Evolutionary conservation across 2,797 vertebrate genomes (phyloP).

Genomic region (Girardinus metallicus): DNA sequence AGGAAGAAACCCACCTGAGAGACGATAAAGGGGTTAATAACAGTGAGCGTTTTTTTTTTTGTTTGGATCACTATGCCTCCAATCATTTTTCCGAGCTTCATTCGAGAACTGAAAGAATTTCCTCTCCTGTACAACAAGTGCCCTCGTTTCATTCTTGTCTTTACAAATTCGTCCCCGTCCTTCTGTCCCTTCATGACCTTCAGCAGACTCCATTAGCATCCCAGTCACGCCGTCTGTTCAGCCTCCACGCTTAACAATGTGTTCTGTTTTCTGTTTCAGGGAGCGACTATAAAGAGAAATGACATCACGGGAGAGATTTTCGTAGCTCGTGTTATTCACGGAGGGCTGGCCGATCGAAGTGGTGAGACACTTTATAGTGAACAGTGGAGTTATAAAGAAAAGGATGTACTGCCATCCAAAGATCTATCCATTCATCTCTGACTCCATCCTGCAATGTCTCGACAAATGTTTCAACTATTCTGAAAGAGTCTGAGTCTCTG

Average conservation of each 20-base stretch:
- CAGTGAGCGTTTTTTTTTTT: not conserved
- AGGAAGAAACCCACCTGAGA: slow-evolving; percentile 54
- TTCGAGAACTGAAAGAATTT: not conserved
- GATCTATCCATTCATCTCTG: not conserved
- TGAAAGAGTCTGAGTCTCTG: not conserved
- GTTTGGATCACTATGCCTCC: not conserved
- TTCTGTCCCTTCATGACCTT: not conserved
- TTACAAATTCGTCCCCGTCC: slow-evolving; percentile 10
- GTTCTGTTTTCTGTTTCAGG: slow-evolving; percentile 75
- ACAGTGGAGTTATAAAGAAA: not conserved
- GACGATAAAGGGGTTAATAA: not conserved
- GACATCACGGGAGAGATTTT: slow-evolving; percentile 93
- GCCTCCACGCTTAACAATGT: accelerated
- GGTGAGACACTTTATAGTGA: slow-evolving; percentile 76
- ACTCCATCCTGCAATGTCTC: not conserved
- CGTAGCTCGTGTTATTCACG: slow-evolving; percentile 93
- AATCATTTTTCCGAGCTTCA: not conserved
- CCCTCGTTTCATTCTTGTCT: not conserved
- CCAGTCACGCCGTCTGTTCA: not conserved
- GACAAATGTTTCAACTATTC: not conserved
- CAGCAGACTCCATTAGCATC: not conserved
- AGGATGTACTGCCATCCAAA: not conserved
- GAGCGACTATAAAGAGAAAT: slow-evolving; percentile 95
- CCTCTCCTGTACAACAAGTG: slow-evolving; percentile 10
- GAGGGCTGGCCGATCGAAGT: slow-evolving; percentile 93